Evolutionary conservation across 2,888 invertebrate species (phyloP), one percentile per base, ranked within the genome.

Genomic region (Synergus japonicus): DNA sequence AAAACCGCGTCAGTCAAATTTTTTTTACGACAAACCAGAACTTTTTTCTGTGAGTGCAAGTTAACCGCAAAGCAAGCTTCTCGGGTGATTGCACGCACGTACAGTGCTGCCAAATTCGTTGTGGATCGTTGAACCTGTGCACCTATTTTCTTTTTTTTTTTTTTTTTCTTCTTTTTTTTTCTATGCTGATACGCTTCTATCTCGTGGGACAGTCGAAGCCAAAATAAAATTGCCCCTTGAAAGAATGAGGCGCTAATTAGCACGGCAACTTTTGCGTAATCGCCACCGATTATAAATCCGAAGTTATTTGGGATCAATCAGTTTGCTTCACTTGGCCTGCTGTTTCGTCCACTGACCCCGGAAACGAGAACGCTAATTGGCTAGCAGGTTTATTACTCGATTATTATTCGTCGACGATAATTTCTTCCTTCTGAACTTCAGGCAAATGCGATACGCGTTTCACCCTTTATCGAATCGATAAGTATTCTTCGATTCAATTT

Each of bases 191-290:
- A 7, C 67, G 43, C 13, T 64, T 77, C 83, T 80, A 80, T 80
- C 78, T n/a, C 66, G 65, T 12, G 76, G 67, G 76, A 63, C 79
- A 73, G 22, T 76, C 37, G 60, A 77, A 65, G 78, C 76, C 80
- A 79, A 82, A 82, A 82, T 77, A 80, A 82, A 81, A 82, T 78
- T 15, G n/a, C 29, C 79, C 77, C 79, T 78, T 77, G 80, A 77
- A 79, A 80, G 80, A 76, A 80, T 60, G 77, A 73, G 29, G 43
- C 76, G 60, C 64, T 78, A 80, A 82, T 79, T 81, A 76, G 54
- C 79, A 77, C 64, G 60, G 78, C 78, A 22, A 78, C 78, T 78
- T 81, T 79, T 81, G 78, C 81, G 76, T 78, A 80, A 80, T 78
- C 79, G 79, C 76, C 73, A 80, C 78, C 76, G 13, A 67, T 67